Conservation (phyloP, 1,140 invertebrate genomes). For the Cherax quadricarinatus region DNA sequence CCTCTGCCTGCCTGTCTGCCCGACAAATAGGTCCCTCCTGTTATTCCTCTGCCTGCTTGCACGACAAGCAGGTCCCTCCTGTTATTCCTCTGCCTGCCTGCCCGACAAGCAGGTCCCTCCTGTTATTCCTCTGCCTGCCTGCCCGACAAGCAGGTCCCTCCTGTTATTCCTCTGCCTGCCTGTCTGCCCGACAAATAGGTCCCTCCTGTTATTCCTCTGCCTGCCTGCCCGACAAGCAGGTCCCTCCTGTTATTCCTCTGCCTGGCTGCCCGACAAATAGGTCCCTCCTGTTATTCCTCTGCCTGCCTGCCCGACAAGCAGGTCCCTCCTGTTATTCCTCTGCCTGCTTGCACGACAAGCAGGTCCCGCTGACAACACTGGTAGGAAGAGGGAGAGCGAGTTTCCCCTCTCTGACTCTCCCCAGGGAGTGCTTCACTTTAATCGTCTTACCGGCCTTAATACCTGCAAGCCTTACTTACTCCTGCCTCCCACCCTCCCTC, state of each 20-base stretch:
- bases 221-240: too few relatives aligned
- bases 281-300: not conserved
- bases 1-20: too few relatives aligned
- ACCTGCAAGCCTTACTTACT: slow-evolving; percentile 43
- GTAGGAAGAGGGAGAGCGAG: not conserved
- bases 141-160: too few relatives aligned
- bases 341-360: not conserved
- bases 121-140: too few relatives aligned
- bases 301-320: too few relatives aligned
- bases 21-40: not conserved
- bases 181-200: too few relatives aligned
- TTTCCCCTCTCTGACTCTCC: not conserved
- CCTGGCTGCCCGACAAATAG: too few relatives aligned
- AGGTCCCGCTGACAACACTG: not conserved
- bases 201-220: too few relatives aligned
- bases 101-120: too few relatives aligned
- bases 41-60: not conserved
- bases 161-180: too few relatives aligned
- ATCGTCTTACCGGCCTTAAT: slow-evolving; percentile 42
- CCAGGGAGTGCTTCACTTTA: slow-evolving; percentile 36
- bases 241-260: not conserved
- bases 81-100: too few relatives aligned
- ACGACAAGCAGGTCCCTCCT: not conserved
- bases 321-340: not conserved
- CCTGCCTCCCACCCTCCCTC: not conserved